Base-by-base conservation (phyloP, 2,888 invertebrate genomes). In the Germaria angustata region DNA sequence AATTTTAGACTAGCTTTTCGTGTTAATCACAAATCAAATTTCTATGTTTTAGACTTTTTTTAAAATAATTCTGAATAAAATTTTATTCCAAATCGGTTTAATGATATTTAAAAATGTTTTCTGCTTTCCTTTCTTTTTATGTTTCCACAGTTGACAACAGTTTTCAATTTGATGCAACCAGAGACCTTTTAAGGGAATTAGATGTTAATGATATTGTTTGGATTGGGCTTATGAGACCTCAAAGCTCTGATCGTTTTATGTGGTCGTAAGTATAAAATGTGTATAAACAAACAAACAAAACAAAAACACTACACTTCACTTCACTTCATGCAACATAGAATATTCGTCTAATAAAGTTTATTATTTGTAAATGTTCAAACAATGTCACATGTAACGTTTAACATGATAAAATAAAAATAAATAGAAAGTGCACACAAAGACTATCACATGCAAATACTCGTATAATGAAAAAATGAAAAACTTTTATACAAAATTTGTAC, bases 181-280 rank as follows among this genome's bases (percentile, higher is more conserved):
- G 95, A 84, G 95, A 95, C 32, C 95, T 95, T 88, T 92, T 95
- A 84, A 95, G 95, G 89, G 95, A 95, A 89, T 90, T 95, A 91
- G 95, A 95, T 89, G 95, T 95, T 81, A 93, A 94, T 49, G 95
- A 94, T 88, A 94, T 94, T 69, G 95, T 95, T 81, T 96, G 95
- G 95, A 95, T 95, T 86, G 95, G 95, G 80, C 92, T 96, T 84
- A 95, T 95, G 87, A 94, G 94, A 86, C 93, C 94, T 87, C 93
- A 93, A 87, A 94, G 94, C 75, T 94, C 94, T 86, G 93, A 94
- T 75, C 94, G 94, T 84, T 95, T 95, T 88, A 93, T 94, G 86
- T 95, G 95, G 95, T 95, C 95, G 95, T 95, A 92, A 93, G 95
- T 94, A 88, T 82, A 84, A 68, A 55, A 69, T 76, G 22, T 61